Evolutionary conservation across 2,797 vertebrate genomes (phyloP), one percentile per base, ranked within the genome.

Genomic region (Channallabes apus): DNA sequence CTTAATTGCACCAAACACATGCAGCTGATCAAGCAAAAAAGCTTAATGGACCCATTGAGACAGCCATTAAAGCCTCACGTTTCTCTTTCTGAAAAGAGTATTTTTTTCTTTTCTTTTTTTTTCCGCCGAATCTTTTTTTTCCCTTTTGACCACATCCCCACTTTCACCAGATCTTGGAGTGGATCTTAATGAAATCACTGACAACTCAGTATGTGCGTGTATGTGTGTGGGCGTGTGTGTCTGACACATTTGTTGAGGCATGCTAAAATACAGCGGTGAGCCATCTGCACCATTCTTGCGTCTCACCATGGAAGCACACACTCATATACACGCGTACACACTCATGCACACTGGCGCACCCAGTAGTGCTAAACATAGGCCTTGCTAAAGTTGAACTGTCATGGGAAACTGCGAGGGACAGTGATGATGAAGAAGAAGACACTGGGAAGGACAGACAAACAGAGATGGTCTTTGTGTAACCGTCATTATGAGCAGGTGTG

Each of bases 341-440:
- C 35, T 46, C 68, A 83, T 41, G 75, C 78, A 76, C 35, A 59
- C 41, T 41, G 41, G 24, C 41, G 32, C 76, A 58, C 22, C 58
- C 56, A 72, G 27, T 61, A 69, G 58, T 83, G 88, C 84, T 71
- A 87, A 83, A 84, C 87, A 83, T 76, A 85, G 85, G 56, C 51
- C 61, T 79, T 84, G 81, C 80, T 87, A 80, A 83, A 81, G 85
- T 82, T 73, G 82, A 90, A 88, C 82, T 88, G 82, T 86, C 83
- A 85, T 87, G 62, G 69, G 80, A 88, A 86, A 86, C 84, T 58
- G 73, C 69, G 67, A 83, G 62, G 56, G 71, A 81, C 77, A 89
- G 84, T 84, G 76, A 83, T 83, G 73, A 81, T 67, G 67, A 59
- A 29, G 69, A 81, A 72, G 65, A 59, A 29, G 69, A 32, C 20